Conservation (phyloP, 2,113 vertebrate species). For the Notothenia rossii region DNA sequence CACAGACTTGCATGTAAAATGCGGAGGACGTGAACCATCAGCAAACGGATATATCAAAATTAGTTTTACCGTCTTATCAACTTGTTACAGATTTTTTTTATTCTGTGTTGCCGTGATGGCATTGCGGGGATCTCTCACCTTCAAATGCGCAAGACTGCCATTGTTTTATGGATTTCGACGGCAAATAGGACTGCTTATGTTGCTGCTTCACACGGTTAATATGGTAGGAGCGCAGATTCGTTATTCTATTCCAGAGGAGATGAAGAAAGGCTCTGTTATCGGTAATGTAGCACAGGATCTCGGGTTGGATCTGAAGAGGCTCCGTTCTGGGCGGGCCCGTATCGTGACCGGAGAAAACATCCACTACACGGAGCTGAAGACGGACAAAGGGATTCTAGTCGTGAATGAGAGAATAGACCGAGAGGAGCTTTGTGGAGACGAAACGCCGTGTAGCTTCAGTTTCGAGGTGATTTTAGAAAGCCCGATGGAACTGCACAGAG, state of each 20-base stretch:
- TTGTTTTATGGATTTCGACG: not conserved
- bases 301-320: not conserved
- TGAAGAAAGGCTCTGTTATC: too few species aligned
- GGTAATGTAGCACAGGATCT: not conserved
- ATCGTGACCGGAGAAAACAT: not conserved
- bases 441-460: constrained; percentile 70
- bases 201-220: not conserved
- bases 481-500: constrained; percentile 61
- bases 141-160: not conserved
- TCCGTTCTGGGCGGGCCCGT: not conserved
- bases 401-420: constrained; percentile 25
- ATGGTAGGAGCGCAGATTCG: constrained; percentile 70
- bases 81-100: not conserved
- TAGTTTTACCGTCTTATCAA: not conserved
- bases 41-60: not conserved
- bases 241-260: constrained; percentile 85
- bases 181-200: not conserved
- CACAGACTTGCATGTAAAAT: not conserved
- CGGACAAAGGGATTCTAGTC: constrained; percentile 12
- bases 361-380: constrained; percentile 48
- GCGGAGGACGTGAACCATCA: not conserved
- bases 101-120: not conserved
- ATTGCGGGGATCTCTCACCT: not conserved
- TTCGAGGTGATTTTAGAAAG: constrained; percentile 80
- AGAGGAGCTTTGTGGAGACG: constrained; percentile 67